A percentile compares a stretch with the other conserved stretches of the same genome.
Conservation (phyloP, 2,888 invertebrate genomes). For the Zeuzera pyrina region DNA sequence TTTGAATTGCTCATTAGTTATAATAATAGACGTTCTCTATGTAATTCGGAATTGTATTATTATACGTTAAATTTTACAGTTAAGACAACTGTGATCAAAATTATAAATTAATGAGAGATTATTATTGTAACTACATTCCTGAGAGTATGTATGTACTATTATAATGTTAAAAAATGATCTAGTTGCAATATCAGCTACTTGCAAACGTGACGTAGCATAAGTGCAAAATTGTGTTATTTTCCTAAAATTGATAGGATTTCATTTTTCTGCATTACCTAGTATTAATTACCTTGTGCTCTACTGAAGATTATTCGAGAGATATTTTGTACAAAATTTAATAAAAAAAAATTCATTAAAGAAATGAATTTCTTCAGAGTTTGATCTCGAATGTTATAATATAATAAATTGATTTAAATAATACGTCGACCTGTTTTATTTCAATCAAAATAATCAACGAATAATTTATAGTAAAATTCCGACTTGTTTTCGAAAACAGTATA, state of each 20-base stretch:
- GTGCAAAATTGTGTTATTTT: background rate
- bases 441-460: slow-evolving; percentile 59
- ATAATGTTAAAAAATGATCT: slow-evolving; percentile 37
- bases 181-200: background rate
- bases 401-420: too few species aligned
- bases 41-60: slow-evolving; percentile 67
- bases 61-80: slow-evolving; percentile 69
- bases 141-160: slow-evolving; percentile 62
- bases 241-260: too few species aligned
- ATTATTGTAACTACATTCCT: slow-evolving; percentile 71
- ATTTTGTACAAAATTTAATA: slow-evolving; percentile 70
- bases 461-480: too few species aligned
- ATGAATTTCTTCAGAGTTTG: slow-evolving; percentile 55
- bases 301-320: slow-evolving; percentile 52
- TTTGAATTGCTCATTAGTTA: slow-evolving; percentile 72
- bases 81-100: slow-evolving; percentile 72
- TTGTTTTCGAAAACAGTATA: too few species aligned
- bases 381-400: slow-evolving; percentile 46
- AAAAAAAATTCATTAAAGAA: slow-evolving; percentile 15
- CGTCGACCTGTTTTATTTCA: too few species aligned
- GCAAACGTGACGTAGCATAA: background rate
- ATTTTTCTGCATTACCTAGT: too few species aligned
- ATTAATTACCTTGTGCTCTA: too few species aligned
- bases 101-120: slow-evolving; percentile 74
- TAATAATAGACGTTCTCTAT: slow-evolving; percentile 54